These are phyloP conservation scores for Sthenelais limicola DNA, from an alignment of 2,888 invertebrate species.

Conservation along the genomic window DNA sequence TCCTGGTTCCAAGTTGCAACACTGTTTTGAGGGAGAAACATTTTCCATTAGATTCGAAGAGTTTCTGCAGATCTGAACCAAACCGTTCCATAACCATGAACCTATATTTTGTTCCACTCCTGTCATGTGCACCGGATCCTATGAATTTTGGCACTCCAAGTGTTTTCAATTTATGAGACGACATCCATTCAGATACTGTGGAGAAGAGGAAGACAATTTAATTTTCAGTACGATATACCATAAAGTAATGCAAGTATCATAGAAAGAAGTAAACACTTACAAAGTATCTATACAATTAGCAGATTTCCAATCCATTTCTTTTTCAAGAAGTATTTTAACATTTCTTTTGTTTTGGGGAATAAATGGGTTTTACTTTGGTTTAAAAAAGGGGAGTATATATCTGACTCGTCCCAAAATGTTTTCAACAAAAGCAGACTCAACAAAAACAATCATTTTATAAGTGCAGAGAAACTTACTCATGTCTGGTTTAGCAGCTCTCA, in stretches of 20 bases:
- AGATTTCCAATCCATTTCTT: background rate
- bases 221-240: no score
- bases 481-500: conserved; percentile 85
- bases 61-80: conserved; percentile 86
- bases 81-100: conserved; percentile 95
- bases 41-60: conserved; percentile 78
- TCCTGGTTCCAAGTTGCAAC: conserved; percentile 84
- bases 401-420: no score
- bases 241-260: no score
- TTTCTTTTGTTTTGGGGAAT: background rate
- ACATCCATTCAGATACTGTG: conserved; percentile 82
- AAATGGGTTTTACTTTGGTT: background rate
- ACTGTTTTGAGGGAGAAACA: conserved; percentile 85
- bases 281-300: no score
- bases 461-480: conserved; percentile 78
- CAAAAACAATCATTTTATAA: conserved; percentile 1
- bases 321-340: background rate
- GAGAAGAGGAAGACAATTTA: conserved; percentile 31
- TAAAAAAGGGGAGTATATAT: no score
- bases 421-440: no score
- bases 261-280: no score
- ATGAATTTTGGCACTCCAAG: conserved; percentile 92
- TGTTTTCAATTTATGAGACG: conserved; percentile 77
- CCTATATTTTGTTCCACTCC: conserved; percentile 83
- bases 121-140: conserved; percentile 88